These are phyloP conservation scores for Drosophila nigrodunni DNA, from an alignment of 1,140 invertebrate species.

Conservation along the genomic window DNA sequence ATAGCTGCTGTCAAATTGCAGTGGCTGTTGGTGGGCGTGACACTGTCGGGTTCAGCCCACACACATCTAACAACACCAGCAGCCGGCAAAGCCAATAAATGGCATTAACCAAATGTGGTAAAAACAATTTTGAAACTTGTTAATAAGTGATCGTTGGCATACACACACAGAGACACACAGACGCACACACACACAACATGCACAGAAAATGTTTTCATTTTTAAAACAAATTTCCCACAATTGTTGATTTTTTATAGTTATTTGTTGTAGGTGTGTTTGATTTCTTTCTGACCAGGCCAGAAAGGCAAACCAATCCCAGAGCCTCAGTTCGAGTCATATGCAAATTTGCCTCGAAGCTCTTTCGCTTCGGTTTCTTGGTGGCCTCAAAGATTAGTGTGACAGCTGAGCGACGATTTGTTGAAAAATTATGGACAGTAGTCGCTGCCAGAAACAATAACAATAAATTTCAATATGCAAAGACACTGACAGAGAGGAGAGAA, in stretches of 20 bases:
- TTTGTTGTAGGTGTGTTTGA: constrained; percentile 59
- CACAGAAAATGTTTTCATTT: constrained; percentile 53
- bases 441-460: constrained; percentile 71
- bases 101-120: constrained; percentile 79
- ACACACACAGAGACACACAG: constrained; percentile 27
- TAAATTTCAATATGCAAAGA: constrained; percentile 52
- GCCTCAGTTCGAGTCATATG: constrained; percentile 52
- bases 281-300: constrained; percentile 66
- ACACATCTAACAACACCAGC: constrained; percentile 52
- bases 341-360: constrained; percentile 54
- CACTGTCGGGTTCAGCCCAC: constrained; percentile 56
- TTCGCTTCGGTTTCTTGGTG: constrained; percentile 37
- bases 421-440: constrained; percentile 82
- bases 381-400: constrained; percentile 75
- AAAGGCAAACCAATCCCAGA: constrained; percentile 41
- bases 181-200: constrained; percentile 8
- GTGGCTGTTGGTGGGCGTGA: constrained; percentile 69
- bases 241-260: constrained; percentile 50
- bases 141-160: constrained; percentile 63
- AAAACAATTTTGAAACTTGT: constrained; percentile 81
- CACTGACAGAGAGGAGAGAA: not conserved
- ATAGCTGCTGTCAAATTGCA: constrained; percentile 59
- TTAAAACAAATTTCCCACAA: constrained; percentile 71
- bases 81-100: constrained; percentile 69
- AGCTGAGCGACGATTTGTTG: constrained; percentile 82